Conservation (phyloP, 2,888 invertebrate genomes). For the Erannis defoliaria region DNA sequence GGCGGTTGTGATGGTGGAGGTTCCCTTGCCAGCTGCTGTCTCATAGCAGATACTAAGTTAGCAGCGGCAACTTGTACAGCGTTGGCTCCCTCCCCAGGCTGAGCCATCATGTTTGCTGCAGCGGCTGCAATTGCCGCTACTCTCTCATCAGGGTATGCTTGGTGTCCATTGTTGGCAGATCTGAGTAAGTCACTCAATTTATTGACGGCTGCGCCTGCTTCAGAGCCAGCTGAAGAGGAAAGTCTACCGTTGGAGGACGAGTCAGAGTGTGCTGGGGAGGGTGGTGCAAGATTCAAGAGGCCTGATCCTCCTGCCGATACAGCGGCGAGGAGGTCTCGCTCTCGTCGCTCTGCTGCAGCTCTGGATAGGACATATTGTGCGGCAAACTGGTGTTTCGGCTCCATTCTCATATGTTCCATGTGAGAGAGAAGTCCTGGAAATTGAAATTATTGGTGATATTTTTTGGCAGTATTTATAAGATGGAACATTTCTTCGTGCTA, state of each 20-base stretch:
- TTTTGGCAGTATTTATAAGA: background rate
- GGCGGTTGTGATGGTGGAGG: conserved; percentile 89
- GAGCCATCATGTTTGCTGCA: conserved; percentile 87
- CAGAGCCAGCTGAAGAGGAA: conserved; percentile 93
- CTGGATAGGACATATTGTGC: conserved; percentile 96
- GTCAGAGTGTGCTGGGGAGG: conserved; percentile 95
- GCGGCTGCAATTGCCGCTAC: conserved; percentile 91
- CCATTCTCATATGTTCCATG: conserved; percentile 99
- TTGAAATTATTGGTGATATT: background rate
- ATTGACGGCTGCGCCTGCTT: conserved; percentile 89
- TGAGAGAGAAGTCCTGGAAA: conserved; percentile 94
- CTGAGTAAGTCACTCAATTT: conserved; percentile 87
- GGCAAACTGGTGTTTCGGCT: conserved; percentile 98
- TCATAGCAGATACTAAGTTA: conserved; percentile 92
- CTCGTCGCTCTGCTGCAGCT: conserved; percentile 96
- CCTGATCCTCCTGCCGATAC: conserved; percentile 89
- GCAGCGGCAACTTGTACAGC: conserved; percentile 92
- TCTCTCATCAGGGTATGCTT: conserved; percentile 88
- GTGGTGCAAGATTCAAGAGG: conserved; percentile 90
- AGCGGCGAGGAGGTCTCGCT: conserved; percentile 92
- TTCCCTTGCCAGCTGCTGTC: conserved; percentile 85
- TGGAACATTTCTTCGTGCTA: background rate
- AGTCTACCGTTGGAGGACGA: conserved; percentile 94
- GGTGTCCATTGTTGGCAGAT: conserved; percentile 88
- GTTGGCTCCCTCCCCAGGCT: conserved; percentile 87